A percentile compares a stretch with the other conserved stretches of the same genome.
Evolutionary conservation across 2,888 invertebrate genomes (phyloP).

Genomic region (Sinelater perroti): DNA sequence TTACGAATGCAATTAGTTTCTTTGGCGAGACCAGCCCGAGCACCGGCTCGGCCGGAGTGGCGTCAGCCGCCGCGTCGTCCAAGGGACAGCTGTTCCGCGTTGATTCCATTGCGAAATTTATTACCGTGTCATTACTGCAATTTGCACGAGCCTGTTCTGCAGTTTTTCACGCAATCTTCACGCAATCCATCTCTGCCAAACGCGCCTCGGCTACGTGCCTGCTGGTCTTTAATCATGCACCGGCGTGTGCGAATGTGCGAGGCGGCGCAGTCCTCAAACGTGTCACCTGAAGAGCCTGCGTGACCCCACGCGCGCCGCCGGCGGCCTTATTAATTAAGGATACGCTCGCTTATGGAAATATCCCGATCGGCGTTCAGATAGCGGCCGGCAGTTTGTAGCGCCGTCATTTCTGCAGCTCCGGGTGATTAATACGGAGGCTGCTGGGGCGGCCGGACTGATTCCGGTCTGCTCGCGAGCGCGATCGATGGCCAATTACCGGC

Average conservation of each 20-base stretch:
- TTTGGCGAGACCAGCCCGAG: too few species aligned
- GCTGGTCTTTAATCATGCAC: neutral
- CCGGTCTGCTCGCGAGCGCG: constrained; percentile 1
- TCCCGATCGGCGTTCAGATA: too few species aligned
- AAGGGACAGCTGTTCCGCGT: too few species aligned
- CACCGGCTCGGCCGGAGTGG: too few species aligned
- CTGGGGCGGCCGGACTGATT: too few species aligned
- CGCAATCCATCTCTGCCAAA: constrained; percentile 8
- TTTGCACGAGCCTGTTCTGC: constrained; percentile 5
- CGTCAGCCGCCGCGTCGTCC: too few species aligned
- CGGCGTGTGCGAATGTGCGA: neutral
- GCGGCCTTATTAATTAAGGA: too few species aligned
- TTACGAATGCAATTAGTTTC: too few species aligned
- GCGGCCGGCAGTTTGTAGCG: too few species aligned
- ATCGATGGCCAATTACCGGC: neutral
- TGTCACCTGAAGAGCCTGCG: neutral
- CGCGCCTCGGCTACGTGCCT: neutral
- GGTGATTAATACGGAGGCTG: too few species aligned
- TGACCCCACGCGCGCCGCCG: neutral
- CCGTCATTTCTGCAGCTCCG: too few species aligned
- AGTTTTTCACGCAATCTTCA: constrained; percentile 9
- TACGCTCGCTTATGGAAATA: neutral
- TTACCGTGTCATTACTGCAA: constrained; percentile 5
- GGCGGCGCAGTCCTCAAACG: neutral
- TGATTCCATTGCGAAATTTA: constrained; percentile 11